Percentiles rank a stretch among this genome's conserved stretches.
These are phyloP conservation scores for Aphis gossypii DNA, from an alignment of 1,140 invertebrate genomes.

Conservation along the genomic window DNA sequence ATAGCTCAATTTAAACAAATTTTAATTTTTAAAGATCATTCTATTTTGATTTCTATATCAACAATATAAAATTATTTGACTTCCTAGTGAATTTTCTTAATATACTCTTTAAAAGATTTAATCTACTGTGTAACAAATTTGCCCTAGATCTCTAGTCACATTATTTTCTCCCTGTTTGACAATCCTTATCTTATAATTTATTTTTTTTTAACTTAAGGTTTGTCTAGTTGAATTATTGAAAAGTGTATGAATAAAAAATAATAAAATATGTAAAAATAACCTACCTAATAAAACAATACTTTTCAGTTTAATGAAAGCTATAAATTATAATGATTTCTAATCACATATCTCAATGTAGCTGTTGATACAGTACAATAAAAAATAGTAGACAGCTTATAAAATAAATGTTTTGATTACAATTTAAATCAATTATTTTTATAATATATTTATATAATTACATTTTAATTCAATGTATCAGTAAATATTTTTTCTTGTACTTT, in stretches of 20 bases:
- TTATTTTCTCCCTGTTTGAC: background rate
- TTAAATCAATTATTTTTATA: background rate
- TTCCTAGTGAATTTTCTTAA: background rate
- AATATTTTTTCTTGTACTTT: background rate
- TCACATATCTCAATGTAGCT: no score
- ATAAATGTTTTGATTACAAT: background rate
- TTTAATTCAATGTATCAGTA: background rate
- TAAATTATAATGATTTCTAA: no score
- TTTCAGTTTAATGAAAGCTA: no score
- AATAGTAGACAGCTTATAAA: background rate
- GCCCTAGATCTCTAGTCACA: background rate
- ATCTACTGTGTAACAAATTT: background rate
- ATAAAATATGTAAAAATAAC: no score
- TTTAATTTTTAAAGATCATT: background rate
- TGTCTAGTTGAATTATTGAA: no score
- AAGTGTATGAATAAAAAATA: no score
- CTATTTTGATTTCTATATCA: no score
- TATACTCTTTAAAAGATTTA: background rate
- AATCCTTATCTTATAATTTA: no score
- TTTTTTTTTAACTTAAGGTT: no score
- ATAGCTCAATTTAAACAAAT: background rate
- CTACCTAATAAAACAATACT: no score
- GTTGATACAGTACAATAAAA: background rate
- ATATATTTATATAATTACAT: background rate
- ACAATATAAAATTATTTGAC: no score